Base-by-base conservation (phyloP, 2,888 invertebrate species). In the Agrochola circellaris region DNA sequence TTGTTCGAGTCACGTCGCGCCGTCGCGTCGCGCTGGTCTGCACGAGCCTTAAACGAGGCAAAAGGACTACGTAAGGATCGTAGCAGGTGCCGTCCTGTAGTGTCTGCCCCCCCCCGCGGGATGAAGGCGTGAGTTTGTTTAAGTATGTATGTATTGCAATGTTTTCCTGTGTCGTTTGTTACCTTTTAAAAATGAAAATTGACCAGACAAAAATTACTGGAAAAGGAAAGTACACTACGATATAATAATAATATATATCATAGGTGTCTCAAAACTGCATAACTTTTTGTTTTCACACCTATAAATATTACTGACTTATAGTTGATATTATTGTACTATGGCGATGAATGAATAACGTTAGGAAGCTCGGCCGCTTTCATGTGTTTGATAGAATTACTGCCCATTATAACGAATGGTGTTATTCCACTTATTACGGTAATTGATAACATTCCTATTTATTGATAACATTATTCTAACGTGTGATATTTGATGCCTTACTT, bases 361-460 rank as follows among this genome's bases (percentile, higher is more conserved):
- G 38, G n/a, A 34, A 26, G 26, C 26, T 60, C 20, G 15, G 2
- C 2, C 20, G 3, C 30, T 62, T 45, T 45, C 4, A 48, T 45
- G 9, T 51, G 2, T 61, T 45, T 62, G 26, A 62, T 56, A 42
- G 45, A 56, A 34, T 54, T 15, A 15, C 9, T 20, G 17, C 17
- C 34, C 34, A 62, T n/a, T 15, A 15, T 23, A 45, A 13, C 0
- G 20, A 64, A 58, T 64, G n/a, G 15, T 48, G 73, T 17, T 62
- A 58, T 34, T 56, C 17, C 30, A 67, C 15, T 62, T 62, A 72
- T 20, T 26, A 26, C 9, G 11, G 62, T 34, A 34, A 45, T 65
- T 66, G 38, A 54, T 42, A 66, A 42, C 62, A 30, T 62, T 78
- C n/a, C 20, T 45, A 51, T 34, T 69, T 58, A 77, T 77, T 77